phyloP scores from a whole-genome alignment of 2,888 invertebrate genomes.

The Eumerus sabulonum region DNA sequence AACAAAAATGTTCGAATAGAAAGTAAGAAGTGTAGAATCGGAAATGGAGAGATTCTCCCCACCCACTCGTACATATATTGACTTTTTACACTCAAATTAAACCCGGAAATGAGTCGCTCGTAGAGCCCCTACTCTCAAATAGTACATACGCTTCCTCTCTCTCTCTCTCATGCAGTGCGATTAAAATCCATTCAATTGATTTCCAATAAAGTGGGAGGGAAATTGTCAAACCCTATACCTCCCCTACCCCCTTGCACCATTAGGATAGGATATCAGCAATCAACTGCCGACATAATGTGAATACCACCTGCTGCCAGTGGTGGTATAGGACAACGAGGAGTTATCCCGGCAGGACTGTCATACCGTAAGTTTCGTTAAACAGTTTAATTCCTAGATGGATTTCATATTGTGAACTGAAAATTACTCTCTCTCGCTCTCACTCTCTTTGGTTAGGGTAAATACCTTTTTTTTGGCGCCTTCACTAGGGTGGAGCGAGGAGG shows the following conservation, averaged over 20 bases:
- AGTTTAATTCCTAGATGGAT: conserved; percentile 43
- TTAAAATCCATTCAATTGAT: conserved; percentile 64
- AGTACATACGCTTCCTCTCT: conserved; percentile 12
- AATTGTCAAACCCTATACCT: no score
- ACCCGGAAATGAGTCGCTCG: conserved; percentile 37
- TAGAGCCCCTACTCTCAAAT: no score
- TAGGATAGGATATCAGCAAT: no score
- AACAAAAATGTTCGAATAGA: neutral
- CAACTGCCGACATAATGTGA: no score
- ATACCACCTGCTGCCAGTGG: no score
- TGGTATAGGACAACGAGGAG: no score
- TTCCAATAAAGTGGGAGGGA: conserved; percentile 56
- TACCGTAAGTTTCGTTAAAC: conserved; percentile 14
- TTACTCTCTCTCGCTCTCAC: neutral
- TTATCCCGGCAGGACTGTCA: no score
- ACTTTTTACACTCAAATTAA: conserved; percentile 40
- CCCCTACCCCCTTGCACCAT: no score
- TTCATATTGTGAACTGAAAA: conserved; percentile 37
- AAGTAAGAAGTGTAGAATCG: conserved; percentile 21
- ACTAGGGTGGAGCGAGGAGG: conserved; percentile 17
- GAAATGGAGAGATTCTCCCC: conserved; percentile 52
- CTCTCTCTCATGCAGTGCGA: neutral
- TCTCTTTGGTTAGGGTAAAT: neutral
- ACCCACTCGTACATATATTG: conserved; percentile 36
- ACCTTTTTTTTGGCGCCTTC: conserved; percentile 8